Conservation (phyloP, 2,888 invertebrate species). For the Pterobdella sp. region DNA sequence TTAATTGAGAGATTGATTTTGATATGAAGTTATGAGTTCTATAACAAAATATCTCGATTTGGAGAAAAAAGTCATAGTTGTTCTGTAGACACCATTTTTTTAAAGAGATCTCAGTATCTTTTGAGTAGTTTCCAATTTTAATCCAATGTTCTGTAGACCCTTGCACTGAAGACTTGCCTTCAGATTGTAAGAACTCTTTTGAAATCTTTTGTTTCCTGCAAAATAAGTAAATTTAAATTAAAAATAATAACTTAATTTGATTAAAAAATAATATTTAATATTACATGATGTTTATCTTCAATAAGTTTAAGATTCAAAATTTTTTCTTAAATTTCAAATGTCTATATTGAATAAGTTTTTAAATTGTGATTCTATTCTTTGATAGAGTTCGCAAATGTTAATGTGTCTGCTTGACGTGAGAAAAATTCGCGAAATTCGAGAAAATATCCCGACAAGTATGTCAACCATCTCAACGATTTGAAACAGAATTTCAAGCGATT, state of each 20-base stretch:
- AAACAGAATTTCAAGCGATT: background rate
- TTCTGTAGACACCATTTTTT: too few species aligned
- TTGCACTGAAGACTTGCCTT: too few species aligned
- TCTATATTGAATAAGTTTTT: slow-evolving; percentile 13
- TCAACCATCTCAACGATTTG: slow-evolving; percentile 27
- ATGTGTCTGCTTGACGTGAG: slow-evolving; percentile 20
- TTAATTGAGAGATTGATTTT: too few species aligned
- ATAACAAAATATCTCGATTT: too few species aligned
- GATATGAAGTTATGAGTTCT: too few species aligned
- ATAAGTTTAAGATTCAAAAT: slow-evolving; percentile 1
- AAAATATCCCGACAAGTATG: slow-evolving; percentile 26
- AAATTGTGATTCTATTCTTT: background rate
- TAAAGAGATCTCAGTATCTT: too few species aligned
- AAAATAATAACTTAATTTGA: background rate
- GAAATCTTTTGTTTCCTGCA: too few species aligned
- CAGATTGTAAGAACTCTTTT: too few species aligned
- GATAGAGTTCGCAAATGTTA: background rate
- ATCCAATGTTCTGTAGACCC: too few species aligned
- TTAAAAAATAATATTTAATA: background rate
- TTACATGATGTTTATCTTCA: background rate
- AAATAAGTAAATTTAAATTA: background rate
- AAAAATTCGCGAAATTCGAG: slow-evolving; percentile 27
- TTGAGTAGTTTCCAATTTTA: too few species aligned
- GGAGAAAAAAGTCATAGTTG: too few species aligned
- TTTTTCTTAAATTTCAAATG: background rate